These are phyloP conservation scores for Brachionus paranguensis DNA, from an alignment of 1,140 invertebrate genomes.

Conservation along the genomic window DNA sequence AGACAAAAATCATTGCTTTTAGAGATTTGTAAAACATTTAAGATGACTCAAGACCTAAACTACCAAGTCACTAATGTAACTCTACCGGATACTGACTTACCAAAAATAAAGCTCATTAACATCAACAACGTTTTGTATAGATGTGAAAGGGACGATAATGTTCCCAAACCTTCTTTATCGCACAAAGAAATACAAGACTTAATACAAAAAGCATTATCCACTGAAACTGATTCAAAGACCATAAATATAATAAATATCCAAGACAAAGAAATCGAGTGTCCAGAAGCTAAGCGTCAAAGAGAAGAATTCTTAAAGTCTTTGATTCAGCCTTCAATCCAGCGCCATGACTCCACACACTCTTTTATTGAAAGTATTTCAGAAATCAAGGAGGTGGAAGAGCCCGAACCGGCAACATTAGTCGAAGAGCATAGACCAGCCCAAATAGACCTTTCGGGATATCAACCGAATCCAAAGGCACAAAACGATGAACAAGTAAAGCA, in stretches of 20 bases:
- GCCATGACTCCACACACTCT: background rate
- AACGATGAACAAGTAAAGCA: background rate
- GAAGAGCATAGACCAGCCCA: background rate
- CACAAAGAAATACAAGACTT: background rate
- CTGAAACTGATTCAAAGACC: background rate
- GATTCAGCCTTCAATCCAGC: background rate
- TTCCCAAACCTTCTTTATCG: background rate
- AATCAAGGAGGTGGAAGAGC: background rate
- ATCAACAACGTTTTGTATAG: constrained; percentile 24
- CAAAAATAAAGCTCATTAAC: constrained; percentile 16
- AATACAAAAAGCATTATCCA: background rate
- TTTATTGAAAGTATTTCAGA: constrained; percentile 14
- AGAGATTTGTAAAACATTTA: background rate
- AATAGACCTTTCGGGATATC: background rate
- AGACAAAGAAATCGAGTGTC: background rate
- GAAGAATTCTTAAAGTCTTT: background rate
- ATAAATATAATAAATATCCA: constrained; percentile 8
- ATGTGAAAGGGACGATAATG: constrained; percentile 5
- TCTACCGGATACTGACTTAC: background rate
- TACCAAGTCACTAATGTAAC: background rate
- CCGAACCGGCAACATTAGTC: background rate
- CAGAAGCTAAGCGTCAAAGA: background rate
- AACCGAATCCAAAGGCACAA: background rate
- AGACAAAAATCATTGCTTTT: background rate
- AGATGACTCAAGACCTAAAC: background rate